Conservation (phyloP, 1,140 invertebrate species). For the Polypedilum vanderplanki region DNA sequence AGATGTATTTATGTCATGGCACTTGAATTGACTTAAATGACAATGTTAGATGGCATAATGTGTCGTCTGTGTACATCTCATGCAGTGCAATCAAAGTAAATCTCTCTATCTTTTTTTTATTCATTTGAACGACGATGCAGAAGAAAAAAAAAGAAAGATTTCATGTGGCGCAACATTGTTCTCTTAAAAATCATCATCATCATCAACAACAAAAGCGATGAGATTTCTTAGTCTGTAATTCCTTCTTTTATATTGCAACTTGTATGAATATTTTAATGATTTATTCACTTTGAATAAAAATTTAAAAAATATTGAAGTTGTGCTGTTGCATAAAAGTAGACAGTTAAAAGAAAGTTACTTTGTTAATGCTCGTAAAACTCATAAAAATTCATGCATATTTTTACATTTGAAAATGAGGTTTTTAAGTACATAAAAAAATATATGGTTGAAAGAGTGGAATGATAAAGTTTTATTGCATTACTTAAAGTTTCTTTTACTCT, state of each 20-base stretch:
- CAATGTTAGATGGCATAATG: neutral
- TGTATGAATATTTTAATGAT: conserved; percentile 16
- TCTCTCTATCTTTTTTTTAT: too few relatives aligned
- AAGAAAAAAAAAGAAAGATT: neutral
- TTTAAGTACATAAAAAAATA: neutral
- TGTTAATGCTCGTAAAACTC: neutral
- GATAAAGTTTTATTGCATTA: neutral
- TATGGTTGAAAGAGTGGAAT: neutral
- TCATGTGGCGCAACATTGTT: neutral
- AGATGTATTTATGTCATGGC: conserved; percentile 11
- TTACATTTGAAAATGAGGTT: neutral
- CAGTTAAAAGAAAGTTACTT: neutral
- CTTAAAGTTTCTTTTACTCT: too few relatives aligned
- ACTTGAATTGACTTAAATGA: conserved; percentile 10
- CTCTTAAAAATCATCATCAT: neutral
- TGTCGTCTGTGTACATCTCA: neutral
- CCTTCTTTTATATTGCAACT: neutral
- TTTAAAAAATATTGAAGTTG: neutral
- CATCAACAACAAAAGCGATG: neutral
- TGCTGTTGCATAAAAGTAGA: neutral
- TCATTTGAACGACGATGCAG: neutral
- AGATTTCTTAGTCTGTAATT: neutral
- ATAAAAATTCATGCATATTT: neutral
- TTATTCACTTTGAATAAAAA: neutral
- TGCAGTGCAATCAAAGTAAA: conserved; percentile 1